phyloP scores from a whole-genome alignment of 2,797 vertebrate genomes.

The Gastrophryne carolinensis region DNA sequence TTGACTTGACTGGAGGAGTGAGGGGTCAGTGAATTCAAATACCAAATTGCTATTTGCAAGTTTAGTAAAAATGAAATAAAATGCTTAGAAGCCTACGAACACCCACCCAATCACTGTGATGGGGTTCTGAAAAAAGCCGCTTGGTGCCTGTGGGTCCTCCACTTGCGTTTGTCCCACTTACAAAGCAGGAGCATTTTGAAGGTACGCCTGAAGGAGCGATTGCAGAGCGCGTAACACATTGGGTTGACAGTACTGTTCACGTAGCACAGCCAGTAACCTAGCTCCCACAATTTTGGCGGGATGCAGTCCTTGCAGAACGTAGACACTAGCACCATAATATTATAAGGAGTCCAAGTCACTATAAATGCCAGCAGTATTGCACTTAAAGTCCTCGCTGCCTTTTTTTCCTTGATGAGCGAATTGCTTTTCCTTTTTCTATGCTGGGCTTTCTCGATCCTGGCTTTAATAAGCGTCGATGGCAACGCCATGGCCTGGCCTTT shows the following conservation, averaged over 20 bases:
- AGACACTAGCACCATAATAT: conserved; percentile 81
- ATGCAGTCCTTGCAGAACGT: conserved; percentile 71
- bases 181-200: conserved; percentile 75
- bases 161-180: conserved; percentile 64
- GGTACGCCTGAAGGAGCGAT: conserved; percentile 73
- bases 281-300: conserved; percentile 72
- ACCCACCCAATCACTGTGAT: conserved; percentile 24
- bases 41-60: too few relatives aligned
- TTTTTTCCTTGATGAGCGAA: conserved; percentile 75
- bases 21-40: too few relatives aligned
- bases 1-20: too few relatives aligned
- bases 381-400: conserved; percentile 74
- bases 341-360: conserved; percentile 79
- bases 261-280: conserved; percentile 81
- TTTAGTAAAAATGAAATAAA: too few relatives aligned
- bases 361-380: conserved; percentile 79
- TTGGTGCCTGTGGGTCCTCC: conserved; percentile 61
- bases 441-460: conserved; percentile 50
- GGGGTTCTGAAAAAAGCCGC: conserved; percentile 59
- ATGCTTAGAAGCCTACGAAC: too few relatives aligned
- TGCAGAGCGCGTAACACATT: conserved; percentile 80
- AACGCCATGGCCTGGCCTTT: conserved; percentile 42
- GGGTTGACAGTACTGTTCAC: conserved; percentile 81
- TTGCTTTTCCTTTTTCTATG: conserved; percentile 65
- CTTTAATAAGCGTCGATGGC: conserved; percentile 36